Base-by-base conservation (phyloP, 2,888 invertebrate species). In the Dasypogon diadema region DNA sequence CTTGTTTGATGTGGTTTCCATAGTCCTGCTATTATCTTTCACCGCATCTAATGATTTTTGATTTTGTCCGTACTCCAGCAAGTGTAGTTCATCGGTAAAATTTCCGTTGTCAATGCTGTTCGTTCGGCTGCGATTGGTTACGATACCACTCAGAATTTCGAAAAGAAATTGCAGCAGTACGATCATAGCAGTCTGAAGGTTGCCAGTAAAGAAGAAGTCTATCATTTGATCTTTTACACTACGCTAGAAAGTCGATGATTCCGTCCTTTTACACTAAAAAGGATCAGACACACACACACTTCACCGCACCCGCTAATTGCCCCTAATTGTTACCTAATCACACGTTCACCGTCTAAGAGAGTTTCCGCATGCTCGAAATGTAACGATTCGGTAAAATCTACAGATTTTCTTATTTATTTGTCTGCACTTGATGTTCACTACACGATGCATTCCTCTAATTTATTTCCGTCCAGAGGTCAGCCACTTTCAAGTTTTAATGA, bases 111-210 rank as follows among this genome's bases (percentile, higher is more conserved):
- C 12, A n/a, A 34, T 18, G 30, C 34, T 51, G 12, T 70, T 34
- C 5, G 26, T 24, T 30, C 37, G 42, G 54, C 30, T 54, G 18
- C 54, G 76, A 10, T 56, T 77, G 26, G 63, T 56, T 16, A 75
- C 30, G 46, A 55, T 63, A 63, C 75, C 73, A 77, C 72, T 77
- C 12, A 75, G 72, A 34, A 75, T 65, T 56, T 75, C 75, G 30
- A 73, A 48, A 21, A 77, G 30, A 54, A 77, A 75, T 34, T 77
- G 77, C 14, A 77, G 63, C 21, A 75, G 75, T 51, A 77, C 75
- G 24, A 77, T 73, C 75, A 77, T 72, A 73, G 77, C 77, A 70
- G 75, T 77, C 30, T 70, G 54, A 34, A 34, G 18, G 34, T 70
- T 54, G 30, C 70, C 54, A 34, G 26, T 18, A n/a, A 70, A 70